phyloP scores from a whole-genome alignment of 2,797 vertebrate genomes.

The Pangasius djambal region DNA sequence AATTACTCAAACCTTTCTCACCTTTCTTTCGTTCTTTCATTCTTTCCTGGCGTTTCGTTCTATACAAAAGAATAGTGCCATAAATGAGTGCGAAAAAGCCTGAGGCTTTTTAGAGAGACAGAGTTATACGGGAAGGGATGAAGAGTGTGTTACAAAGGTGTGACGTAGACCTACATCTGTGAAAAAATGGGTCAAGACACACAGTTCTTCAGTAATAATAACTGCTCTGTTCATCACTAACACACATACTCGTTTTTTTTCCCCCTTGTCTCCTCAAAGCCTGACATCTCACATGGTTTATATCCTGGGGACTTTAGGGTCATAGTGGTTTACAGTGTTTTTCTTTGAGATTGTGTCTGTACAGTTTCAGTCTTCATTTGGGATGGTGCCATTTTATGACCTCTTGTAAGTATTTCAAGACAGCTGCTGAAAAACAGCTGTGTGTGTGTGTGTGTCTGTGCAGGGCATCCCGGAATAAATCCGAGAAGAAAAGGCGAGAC shows the following conservation, averaged over 20 bases:
- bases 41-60: neutral
- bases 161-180: conserved; percentile 15
- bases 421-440: neutral
- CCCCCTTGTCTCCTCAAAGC: neutral
- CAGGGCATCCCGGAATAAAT: conserved; percentile 85
- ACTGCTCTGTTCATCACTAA: conserved; percentile 1
- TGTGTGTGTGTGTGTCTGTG: neutral
- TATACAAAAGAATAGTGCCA: neutral
- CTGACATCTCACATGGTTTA: conserved; percentile 5
- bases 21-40: neutral
- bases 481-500: conserved; percentile 84
- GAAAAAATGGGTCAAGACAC: conserved; percentile 18
- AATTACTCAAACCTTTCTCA: conserved; percentile 21
- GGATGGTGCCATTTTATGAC: neutral
- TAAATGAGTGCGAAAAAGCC: conserved; percentile 3
- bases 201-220: neutral
- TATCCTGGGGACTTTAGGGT: neutral
- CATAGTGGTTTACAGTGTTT: neutral
- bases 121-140: neutral
- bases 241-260: neutral
- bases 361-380: neutral
- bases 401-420: neutral
- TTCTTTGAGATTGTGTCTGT: neutral
- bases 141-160: conserved; percentile 15
- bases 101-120: neutral